phyloP scores from a whole-genome alignment of 2,113 vertebrate species.

The Condylura cristata region DNA sequence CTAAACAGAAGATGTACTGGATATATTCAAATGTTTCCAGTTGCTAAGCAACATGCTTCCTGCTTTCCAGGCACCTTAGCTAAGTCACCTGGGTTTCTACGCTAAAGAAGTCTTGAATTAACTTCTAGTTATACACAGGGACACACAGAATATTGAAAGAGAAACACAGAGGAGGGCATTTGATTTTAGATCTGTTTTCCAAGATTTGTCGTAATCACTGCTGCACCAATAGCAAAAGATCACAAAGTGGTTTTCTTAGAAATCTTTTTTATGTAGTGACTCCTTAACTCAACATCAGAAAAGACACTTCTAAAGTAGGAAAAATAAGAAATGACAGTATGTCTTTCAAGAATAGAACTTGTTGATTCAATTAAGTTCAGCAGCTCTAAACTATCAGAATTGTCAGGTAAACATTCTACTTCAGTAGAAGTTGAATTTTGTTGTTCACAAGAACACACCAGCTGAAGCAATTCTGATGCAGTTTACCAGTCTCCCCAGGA shows the following conservation, averaged over 20 bases:
- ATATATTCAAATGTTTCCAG: slow-evolving; percentile 76
- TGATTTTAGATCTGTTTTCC: slow-evolving; percentile 8
- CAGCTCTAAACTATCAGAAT: slow-evolving; percentile 7
- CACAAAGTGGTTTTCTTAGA: background rate
- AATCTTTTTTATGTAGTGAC: background rate
- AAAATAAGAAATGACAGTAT: background rate
- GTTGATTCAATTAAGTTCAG: background rate
- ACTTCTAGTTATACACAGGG: background rate
- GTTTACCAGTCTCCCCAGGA: background rate
- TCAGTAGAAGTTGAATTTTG: background rate
- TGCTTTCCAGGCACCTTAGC: slow-evolving; percentile 57
- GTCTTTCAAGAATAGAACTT: background rate
- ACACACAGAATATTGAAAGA: background rate
- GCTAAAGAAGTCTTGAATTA: slow-evolving; percentile 42
- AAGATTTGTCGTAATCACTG: background rate
- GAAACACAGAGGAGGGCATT: background rate
- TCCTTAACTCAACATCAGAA: background rate
- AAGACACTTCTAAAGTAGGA: background rate
- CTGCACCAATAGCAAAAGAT: slow-evolving; percentile 13
- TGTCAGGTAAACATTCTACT: background rate
- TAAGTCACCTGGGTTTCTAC: slow-evolving; percentile 73
- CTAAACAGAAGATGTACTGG: slow-evolving; percentile 66
- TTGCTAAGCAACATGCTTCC: slow-evolving; percentile 79
- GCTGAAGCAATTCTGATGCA: background rate
- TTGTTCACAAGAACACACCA: background rate